Evolutionary conservation across 1,140 invertebrate species (phyloP), one percentile per base, ranked within the genome.

Genomic region (Drosophila nasuta): DNA sequence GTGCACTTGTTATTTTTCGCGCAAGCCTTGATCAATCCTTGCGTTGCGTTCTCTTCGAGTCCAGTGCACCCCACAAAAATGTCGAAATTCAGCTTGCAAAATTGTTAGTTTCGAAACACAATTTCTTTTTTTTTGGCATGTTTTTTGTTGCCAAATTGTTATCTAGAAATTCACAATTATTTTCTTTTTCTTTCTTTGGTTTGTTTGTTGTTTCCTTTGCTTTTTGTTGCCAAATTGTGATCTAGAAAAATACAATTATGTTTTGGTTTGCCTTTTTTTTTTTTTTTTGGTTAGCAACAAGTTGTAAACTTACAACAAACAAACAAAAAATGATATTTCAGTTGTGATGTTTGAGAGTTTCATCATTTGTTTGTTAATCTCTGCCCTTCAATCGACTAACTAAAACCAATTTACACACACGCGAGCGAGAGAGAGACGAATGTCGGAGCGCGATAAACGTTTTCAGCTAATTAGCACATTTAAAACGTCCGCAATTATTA

Each of bases 401-500:
- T 68, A 35, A 58, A 66, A 70, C 58, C 38, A 77, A 78, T 74
- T 77, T 69, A 71, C 77, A 80, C 60, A 54, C 10, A 62, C 25
- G n/a, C n/a, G 20, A 63, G 38, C 20, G 17, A 68, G 38, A 57
- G 13, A 17, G 28, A 66, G 25, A 35, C 13, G 15, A 17, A 17
- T 5, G 8, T 41, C 4, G 11, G 35, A 74, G 60, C 62, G 65
- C 60, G 67, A 82, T 87, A 86, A 86, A 82, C 82, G 82, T 86
- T 86, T 87, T 75, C 79, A 77, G 56, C 67, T 79, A 86, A 86
- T 86, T 86, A 86, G 75, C 82, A 86, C 82, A 82, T 86, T 87
- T 45, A 57, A 46, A 74, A 59, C 46, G 64, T 66, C 43, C 28
- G 35, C 66, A 72, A 78, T 75, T 65, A 69, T 75, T 75, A 48